Percentiles rank a stretch among this genome's conserved stretches.
These are phyloP conservation scores for Microcebus tavaratra DNA, from an alignment of 2,113 vertebrate genomes.

Conservation along the genomic window DNA sequence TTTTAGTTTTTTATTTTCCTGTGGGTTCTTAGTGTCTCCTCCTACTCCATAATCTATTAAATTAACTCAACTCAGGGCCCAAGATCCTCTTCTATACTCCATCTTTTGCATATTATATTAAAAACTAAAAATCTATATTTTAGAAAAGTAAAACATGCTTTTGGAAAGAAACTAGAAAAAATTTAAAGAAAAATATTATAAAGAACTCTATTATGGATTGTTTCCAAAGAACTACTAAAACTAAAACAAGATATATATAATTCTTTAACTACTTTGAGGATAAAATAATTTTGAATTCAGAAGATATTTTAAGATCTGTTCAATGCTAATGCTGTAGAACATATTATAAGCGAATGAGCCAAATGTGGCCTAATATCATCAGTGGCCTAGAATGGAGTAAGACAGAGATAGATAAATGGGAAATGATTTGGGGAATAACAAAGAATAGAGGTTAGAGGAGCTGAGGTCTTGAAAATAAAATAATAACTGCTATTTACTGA, in stretches of 20 bases:
- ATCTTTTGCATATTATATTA: constrained; percentile 10
- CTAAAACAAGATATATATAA: constrained; percentile 11
- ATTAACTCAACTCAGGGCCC: not conserved
- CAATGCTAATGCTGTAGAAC: not conserved
- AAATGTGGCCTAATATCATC: not conserved
- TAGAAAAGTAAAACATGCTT: constrained; percentile 12
- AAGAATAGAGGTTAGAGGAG: not conserved
- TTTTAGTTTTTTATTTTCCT: constrained; percentile 45
- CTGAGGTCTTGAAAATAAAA: constrained; percentile 11
- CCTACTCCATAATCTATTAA: not conserved
- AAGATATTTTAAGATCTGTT: constrained; percentile 47
- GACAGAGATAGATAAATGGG: constrained; percentile 1
- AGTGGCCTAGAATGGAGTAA: not conserved
- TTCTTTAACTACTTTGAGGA: constrained; percentile 42
- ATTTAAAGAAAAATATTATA: constrained; percentile 35
- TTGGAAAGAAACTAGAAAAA: constrained; percentile 22
- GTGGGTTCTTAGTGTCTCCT: not conserved
- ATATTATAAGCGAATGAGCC: constrained; percentile 22
- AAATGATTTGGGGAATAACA: constrained; percentile 33
- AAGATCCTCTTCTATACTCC: not conserved
- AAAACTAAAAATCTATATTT: not conserved
- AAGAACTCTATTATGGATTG: constrained; percentile 3
- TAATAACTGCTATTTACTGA: constrained; percentile 1
- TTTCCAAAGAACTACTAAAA: constrained; percentile 42
- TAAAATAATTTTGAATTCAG: constrained; percentile 53